Evolutionary conservation across 1,140 invertebrate genomes (phyloP).

Genomic region (Eriosoma lanigerum): DNA sequence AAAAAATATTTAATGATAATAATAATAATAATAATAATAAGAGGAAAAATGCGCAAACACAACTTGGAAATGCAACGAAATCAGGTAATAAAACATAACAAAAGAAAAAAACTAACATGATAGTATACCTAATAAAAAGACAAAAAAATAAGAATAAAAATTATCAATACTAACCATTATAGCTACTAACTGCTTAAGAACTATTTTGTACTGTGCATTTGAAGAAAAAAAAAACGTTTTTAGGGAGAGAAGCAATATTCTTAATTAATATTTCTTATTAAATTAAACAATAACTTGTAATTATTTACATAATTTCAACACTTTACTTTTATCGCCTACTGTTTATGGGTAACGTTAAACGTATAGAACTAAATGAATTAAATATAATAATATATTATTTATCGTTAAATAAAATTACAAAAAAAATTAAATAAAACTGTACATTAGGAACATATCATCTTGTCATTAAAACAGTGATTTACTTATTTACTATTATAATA

Average conservation of each 20-base stretch:
- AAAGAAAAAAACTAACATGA: slow-evolving; percentile 43
- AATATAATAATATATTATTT: too few species aligned
- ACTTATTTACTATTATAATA: not conserved
- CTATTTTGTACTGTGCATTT: slow-evolving; percentile 51
- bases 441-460: slow-evolving; percentile 45
- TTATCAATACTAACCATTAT: slow-evolving; percentile 1
- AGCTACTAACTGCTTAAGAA: slow-evolving; percentile 27
- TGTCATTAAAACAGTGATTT: not conserved
- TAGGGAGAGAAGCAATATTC: slow-evolving; percentile 18
- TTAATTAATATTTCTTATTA: slow-evolving; percentile 8
- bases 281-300: slow-evolving; percentile 7
- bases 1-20: slow-evolving; percentile 29
- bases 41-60: slow-evolving; percentile 49
- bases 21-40: slow-evolving; percentile 46
- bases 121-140: slow-evolving; percentile 20
- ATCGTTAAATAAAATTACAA: slow-evolving; percentile 14
- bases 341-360: slow-evolving; percentile 40
- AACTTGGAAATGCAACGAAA: slow-evolving; percentile 52
- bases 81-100: slow-evolving; percentile 51
- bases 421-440: slow-evolving; percentile 36
- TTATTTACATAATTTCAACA: not conserved
- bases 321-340: not conserved
- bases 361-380: not conserved
- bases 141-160: slow-evolving; percentile 19
- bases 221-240: slow-evolving; percentile 1